Conservation (phyloP, 1,140 invertebrate species). For the Capitella teleta region DNA sequence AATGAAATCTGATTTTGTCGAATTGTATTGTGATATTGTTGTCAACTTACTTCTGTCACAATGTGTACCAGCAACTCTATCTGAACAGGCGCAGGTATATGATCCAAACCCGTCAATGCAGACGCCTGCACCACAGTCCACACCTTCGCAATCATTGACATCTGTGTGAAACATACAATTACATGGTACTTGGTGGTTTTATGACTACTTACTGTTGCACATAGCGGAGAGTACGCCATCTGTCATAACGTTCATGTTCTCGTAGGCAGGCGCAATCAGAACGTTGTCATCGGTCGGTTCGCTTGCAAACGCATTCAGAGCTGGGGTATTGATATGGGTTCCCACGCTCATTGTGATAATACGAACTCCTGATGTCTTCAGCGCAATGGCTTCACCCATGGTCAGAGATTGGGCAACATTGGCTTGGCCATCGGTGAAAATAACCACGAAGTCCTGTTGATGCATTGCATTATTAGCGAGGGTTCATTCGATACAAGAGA, state of each 20-base stretch:
- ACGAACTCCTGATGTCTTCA: neutral
- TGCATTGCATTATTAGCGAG: too few species aligned
- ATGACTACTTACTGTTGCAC: slow-evolving; percentile 1
- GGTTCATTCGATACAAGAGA: too few species aligned
- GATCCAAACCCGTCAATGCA: too few species aligned
- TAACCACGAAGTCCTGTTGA: slow-evolving; percentile 1
- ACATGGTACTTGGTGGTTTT: too few species aligned
- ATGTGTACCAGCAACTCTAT: too few species aligned
- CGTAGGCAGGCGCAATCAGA: neutral
- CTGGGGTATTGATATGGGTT: neutral
- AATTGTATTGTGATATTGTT: too few species aligned
- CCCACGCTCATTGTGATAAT: neutral
- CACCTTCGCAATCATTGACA: too few species aligned
- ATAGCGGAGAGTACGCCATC: neutral
- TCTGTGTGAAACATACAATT: too few species aligned
- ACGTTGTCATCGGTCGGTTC: neutral
- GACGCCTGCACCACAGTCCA: too few species aligned
- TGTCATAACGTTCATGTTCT: neutral
- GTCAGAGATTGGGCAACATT: slow-evolving; percentile 5
- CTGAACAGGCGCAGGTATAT: too few species aligned
- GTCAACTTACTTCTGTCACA: too few species aligned
- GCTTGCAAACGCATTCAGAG: neutral
- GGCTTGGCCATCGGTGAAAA: slow-evolving; percentile 11
- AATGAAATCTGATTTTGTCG: too few species aligned
- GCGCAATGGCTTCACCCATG: slow-evolving; percentile 1